A percentile compares a stretch with the other conserved stretches of the same genome.
Evolutionary conservation across 1,140 invertebrate species (phyloP).

Genomic region (Nylanderia fulva): DNA sequence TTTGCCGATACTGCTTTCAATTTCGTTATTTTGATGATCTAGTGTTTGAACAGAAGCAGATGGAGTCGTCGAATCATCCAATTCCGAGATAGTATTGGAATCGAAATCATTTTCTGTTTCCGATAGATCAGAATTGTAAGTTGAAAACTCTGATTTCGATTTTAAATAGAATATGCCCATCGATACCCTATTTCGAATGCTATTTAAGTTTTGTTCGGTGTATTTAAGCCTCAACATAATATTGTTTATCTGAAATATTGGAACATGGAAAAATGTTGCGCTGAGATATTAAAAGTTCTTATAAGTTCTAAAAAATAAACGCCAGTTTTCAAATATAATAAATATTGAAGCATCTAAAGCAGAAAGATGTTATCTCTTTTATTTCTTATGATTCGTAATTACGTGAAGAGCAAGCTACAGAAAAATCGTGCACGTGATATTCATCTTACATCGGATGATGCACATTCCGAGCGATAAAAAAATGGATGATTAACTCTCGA

Average conservation of each 20-base stretch:
- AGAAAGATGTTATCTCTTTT: not conserved
- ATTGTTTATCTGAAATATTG: too few relatives aligned
- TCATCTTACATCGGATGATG: not conserved
- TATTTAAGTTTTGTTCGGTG: too few relatives aligned
- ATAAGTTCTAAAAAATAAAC: too few relatives aligned
- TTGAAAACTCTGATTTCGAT: too few relatives aligned
- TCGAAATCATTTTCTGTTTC: not conserved
- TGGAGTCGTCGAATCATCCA: not conserved
- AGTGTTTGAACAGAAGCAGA: not conserved
- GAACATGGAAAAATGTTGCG: too few relatives aligned
- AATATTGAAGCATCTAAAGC: not conserved
- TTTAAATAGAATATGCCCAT: too few relatives aligned
- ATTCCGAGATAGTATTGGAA: too few relatives aligned
- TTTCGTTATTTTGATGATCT: not conserved
- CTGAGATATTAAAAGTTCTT: too few relatives aligned
- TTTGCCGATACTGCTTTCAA: not conserved
- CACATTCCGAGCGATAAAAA: constrained; percentile 25
- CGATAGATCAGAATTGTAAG: not conserved
- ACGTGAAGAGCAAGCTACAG: not conserved
- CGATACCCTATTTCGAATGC: too few relatives aligned
- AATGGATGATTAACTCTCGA: constrained; percentile 32
- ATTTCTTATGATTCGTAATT: not conserved
- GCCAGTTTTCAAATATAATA: not conserved
- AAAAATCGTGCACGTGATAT: constrained; percentile 7
- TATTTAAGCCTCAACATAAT: too few relatives aligned